Evolutionary conservation across 2,888 invertebrate species (phyloP).

Genomic region (Clusia tigrina): DNA sequence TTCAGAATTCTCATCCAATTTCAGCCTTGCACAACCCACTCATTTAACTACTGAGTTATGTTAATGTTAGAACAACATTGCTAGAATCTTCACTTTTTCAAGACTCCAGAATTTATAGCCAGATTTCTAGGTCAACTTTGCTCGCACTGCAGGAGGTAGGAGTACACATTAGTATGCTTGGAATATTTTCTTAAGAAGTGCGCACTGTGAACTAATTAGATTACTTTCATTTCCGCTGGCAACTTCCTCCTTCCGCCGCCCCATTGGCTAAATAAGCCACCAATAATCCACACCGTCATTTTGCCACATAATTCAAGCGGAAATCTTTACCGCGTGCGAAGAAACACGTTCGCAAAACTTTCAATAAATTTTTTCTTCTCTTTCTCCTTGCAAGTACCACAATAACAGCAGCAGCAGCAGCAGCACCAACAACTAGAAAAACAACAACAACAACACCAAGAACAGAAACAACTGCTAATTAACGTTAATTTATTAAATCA

Average conservation of each 20-base stretch:
- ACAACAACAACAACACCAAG: constrained; percentile 22
- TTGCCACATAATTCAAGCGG: neutral
- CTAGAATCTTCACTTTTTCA: no score
- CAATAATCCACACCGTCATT: constrained; percentile 1
- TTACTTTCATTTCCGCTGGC: no score
- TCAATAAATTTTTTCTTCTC: constrained; percentile 41
- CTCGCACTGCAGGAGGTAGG: no score
- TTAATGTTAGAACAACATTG: no score
- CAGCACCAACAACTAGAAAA: constrained; percentile 30
- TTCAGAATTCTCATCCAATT: no score
- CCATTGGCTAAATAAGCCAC: neutral
- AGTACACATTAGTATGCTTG: no score
- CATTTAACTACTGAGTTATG: no score
- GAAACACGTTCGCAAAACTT: constrained; percentile 58
- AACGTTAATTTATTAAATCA: constrained; percentile 63
- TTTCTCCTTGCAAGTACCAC: constrained; percentile 48
- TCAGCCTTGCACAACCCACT: no score
- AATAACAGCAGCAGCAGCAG: constrained; percentile 38
- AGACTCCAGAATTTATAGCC: no score
- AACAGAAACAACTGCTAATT: constrained; percentile 60
- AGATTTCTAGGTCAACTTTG: no score
- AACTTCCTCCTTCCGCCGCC: neutral
- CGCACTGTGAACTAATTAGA: no score
- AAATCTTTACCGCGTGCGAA: constrained; percentile 51
- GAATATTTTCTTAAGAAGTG: no score